These are phyloP conservation scores for Anthoscopus minutus DNA, from an alignment of 2,113 vertebrate genomes.

Conservation along the genomic window DNA sequence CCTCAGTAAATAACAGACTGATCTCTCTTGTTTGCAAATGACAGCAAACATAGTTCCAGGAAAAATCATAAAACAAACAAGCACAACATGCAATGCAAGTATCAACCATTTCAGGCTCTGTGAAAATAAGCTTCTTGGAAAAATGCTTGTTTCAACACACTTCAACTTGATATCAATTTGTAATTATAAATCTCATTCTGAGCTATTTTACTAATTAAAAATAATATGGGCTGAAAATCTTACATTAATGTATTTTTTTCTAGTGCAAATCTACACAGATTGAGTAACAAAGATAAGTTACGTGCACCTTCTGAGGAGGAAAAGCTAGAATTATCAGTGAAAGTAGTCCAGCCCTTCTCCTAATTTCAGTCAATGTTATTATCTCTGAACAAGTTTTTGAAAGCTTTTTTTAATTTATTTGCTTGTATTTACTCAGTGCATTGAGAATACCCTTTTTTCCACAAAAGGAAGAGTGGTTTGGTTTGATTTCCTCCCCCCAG, in stretches of 20 bases:
- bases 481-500: neutral
- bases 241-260: neutral
- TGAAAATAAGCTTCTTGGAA: neutral
- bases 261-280: neutral
- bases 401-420: neutral
- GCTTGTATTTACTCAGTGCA: neutral
- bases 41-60: slow-evolving; percentile 45
- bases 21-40: slow-evolving; percentile 53
- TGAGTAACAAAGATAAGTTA: neutral
- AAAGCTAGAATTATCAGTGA: neutral
- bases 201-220: neutral
- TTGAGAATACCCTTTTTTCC: neutral
- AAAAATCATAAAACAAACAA: slow-evolving; percentile 48
- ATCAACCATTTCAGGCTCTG: neutral
- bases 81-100: neutral
- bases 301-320: neutral
- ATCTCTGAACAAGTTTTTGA: neutral
- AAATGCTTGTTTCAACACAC: neutral
- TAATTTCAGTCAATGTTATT: neutral
- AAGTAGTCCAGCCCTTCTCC: neutral
- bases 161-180: neutral
- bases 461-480: neutral
- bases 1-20: slow-evolving; percentile 49
- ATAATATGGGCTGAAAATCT: neutral
- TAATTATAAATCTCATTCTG: neutral